phyloP scores from a whole-genome alignment of 2,888 invertebrate genomes.

The Rhodophaea formosa region DNA sequence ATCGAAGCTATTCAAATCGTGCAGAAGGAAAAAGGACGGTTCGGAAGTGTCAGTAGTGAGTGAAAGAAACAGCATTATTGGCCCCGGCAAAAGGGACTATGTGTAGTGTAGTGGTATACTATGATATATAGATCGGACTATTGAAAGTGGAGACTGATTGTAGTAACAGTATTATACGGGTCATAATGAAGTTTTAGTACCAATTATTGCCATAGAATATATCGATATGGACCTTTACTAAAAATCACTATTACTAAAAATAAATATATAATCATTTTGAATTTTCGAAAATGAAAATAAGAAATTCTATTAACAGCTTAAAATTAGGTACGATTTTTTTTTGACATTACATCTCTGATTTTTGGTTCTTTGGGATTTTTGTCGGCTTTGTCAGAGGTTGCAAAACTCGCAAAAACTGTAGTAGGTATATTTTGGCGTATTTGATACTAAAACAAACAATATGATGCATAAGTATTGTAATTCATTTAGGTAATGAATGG shows the following conservation, averaged over 20 bases:
- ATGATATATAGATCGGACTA: conserved; percentile 25
- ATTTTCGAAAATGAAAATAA: no score
- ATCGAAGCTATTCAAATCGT: conserved; percentile 59
- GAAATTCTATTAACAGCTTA: no score
- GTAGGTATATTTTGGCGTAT: background rate
- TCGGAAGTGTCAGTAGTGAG: conserved; percentile 72
- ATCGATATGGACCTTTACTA: no score
- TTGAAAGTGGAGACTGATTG: conserved; percentile 64
- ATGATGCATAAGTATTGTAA: background rate
- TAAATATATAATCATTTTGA: no score
- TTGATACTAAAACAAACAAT: background rate
- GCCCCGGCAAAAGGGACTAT: conserved; percentile 64
- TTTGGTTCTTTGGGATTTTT: no score
- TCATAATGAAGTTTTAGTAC: conserved; percentile 38
- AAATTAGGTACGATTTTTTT: no score
- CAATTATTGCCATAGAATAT: conserved; percentile 15
- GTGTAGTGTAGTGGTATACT: conserved; percentile 50
- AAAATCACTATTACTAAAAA: no score
- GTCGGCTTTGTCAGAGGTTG: no score
- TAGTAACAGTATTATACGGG: conserved; percentile 66
- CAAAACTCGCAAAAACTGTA: no score
- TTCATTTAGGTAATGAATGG: background rate
- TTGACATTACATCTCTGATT: no score
- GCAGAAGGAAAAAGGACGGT: conserved; percentile 65
- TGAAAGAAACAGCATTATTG: conserved; percentile 69